Base-by-base conservation (phyloP, 2,888 invertebrate species). In the Gerris lacustris region DNA sequence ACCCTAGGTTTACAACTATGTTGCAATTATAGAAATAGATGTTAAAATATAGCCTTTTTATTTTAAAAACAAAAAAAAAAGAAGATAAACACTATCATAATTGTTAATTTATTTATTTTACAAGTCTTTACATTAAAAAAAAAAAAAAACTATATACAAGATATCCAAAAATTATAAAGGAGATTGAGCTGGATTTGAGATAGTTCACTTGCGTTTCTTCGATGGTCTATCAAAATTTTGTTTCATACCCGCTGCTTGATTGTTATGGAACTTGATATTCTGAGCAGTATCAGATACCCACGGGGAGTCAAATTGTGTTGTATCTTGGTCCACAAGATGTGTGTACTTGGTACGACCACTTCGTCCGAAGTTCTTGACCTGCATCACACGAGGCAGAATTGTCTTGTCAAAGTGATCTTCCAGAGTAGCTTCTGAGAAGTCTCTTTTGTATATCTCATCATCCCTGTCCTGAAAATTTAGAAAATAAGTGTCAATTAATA, bases 391-490 rank as follows among this genome's bases (percentile, higher is more conserved):
- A 1, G 99, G 99, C 73, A 99, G 81, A 76, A 98, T 92, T 45
- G 97, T 96, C 82, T 99, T 99, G 80, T 99, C 96, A 80, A 99
- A 99, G 81, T 97, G 96, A 86, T 99, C 99, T 78, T 99, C 99
- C 77, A 99, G 82, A 0, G 99, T 99, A 0, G 97, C 91, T 71
- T 92, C 92, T 0, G 96, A 93, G 81, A 95, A 96, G 79, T 98
- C 96, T 77, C 96, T 87, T 79, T 93, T 94, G 78, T 90, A 89
- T 17, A 96, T 90, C 62, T 90, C 89, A 70, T 96, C 92, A 76
- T 97, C 96, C 77, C 89, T 88, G 78, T 96, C 94, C 83, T 84
- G 76, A 2, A 77, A 15, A 9, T 15, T 31, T 31, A 31, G 2
- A 31, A 31, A 31, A 31, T 4, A 31, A 31, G 31, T 31, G 31